These are phyloP conservation scores for Whitmania pigra DNA, from an alignment of 1,140 invertebrate genomes.

Conservation along the genomic window DNA sequence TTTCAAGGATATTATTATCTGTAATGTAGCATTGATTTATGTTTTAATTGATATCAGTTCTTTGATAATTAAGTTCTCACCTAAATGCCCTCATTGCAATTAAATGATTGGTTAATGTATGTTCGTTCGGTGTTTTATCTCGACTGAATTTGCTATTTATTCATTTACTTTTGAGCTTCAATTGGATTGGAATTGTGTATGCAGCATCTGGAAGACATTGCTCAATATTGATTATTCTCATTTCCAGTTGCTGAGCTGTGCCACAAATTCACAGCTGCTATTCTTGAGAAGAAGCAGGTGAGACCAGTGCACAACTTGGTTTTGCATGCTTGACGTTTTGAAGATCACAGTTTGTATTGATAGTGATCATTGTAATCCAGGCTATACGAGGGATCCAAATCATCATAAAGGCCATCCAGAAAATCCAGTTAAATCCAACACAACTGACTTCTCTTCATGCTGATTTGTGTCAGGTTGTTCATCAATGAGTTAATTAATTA, in stretches of 20 bases:
- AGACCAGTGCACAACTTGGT: conserved; percentile 6
- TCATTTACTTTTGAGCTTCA: not conserved
- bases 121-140: not conserved
- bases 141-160: not conserved
- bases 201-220: not conserved
- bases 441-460: conserved; percentile 86
- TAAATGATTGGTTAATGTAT: not conserved
- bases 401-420: conserved; percentile 68
- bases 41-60: not conserved
- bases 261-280: conserved; percentile 62
- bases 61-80: not conserved
- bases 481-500: not conserved
- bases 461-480: conserved; percentile 64
- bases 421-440: conserved; percentile 70
- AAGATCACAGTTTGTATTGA: conserved; percentile 3
- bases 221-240: conserved; percentile 18
- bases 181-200: not conserved
- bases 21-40: not conserved
- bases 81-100: not conserved
- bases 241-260: conserved; percentile 70
- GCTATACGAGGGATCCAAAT: conserved; percentile 72
- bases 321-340: not conserved
- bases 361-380: conserved; percentile 34
- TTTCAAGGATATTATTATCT: not conserved
- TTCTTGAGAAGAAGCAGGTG: conserved; percentile 58